phyloP scores from a whole-genome alignment of 1,140 invertebrate species.

The Melitaea cinxia region DNA sequence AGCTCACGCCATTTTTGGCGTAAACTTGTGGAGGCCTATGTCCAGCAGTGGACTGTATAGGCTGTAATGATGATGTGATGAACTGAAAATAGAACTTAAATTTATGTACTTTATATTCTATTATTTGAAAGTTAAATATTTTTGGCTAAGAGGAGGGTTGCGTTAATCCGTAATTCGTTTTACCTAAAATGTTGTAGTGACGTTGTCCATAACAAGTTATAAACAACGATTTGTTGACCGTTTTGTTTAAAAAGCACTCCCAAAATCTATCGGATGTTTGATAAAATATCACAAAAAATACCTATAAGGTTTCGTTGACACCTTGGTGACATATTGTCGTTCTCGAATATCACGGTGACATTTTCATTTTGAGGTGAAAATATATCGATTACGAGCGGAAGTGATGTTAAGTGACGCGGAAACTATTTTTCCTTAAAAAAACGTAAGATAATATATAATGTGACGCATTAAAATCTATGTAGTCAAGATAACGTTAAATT shows the following conservation, averaged over 20 bases:
- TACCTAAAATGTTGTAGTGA: too few species aligned
- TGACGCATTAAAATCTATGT: slow-evolving; percentile 1
- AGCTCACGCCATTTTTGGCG: too few species aligned
- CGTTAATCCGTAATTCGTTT: too few species aligned
- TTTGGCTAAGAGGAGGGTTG: too few species aligned
- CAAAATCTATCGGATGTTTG: not conserved
- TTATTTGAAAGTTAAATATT: too few species aligned
- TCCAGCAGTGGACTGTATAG: too few species aligned
- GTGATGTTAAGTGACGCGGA: slow-evolving; percentile 29
- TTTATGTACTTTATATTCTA: too few species aligned
- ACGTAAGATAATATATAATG: slow-evolving; percentile 31
- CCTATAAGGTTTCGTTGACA: slow-evolving; percentile 30
- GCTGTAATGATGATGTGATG: too few species aligned
- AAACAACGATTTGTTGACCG: not conserved
- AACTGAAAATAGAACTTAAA: too few species aligned
- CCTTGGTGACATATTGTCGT: slow-evolving; percentile 33
- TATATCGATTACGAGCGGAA: slow-evolving; percentile 37
- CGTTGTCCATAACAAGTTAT: not conserved
- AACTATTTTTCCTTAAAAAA: slow-evolving; percentile 26
- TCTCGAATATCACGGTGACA: slow-evolving; percentile 33
- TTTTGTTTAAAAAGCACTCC: not conserved
- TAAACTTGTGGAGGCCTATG: too few species aligned
- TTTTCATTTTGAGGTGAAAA: slow-evolving; percentile 38
- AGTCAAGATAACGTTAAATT: too few species aligned
- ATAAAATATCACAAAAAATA: slow-evolving; percentile 25